Evolutionary conservation across 2,888 invertebrate genomes (phyloP).

Genomic region (Cantharis lateralis): DNA sequence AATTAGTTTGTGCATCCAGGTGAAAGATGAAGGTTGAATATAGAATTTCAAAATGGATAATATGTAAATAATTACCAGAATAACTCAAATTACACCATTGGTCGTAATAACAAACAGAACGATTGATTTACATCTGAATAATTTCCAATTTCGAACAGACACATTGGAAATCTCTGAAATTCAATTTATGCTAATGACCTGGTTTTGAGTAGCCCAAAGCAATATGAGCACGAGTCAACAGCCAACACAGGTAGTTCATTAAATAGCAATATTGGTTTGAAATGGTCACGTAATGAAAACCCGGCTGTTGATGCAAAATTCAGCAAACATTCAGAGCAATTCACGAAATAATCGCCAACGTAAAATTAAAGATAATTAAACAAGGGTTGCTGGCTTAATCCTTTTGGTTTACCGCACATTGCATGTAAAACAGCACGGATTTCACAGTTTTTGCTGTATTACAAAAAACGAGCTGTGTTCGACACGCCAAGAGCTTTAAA

Average conservation of each 20-base stretch:
- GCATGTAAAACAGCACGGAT: background rate
- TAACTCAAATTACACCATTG: background rate
- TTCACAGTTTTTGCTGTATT: background rate
- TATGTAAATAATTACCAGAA: background rate
- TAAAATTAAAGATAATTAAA: background rate
- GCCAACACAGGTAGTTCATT: background rate
- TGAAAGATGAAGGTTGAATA: background rate
- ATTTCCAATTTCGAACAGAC: background rate
- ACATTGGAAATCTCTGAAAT: background rate
- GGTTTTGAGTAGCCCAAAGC: background rate
- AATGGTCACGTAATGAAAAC: background rate
- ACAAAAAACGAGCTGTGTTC: background rate
- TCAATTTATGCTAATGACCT: background rate
- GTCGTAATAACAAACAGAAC: background rate
- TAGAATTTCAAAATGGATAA: background rate
- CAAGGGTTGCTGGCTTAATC: background rate
- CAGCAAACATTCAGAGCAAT: background rate
- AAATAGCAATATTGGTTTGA: background rate
- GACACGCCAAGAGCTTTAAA: background rate
- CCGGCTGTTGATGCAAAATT: background rate
- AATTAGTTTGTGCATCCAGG: background rate
- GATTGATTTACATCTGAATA: background rate
- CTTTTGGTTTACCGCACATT: background rate
- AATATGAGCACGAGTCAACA: background rate
- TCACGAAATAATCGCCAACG: background rate